A percentile compares a stretch with the other conserved stretches of the same genome.
Conservation (phyloP, 2,797 vertebrate genomes). For the Cynodonichthys magdalenae region DNA sequence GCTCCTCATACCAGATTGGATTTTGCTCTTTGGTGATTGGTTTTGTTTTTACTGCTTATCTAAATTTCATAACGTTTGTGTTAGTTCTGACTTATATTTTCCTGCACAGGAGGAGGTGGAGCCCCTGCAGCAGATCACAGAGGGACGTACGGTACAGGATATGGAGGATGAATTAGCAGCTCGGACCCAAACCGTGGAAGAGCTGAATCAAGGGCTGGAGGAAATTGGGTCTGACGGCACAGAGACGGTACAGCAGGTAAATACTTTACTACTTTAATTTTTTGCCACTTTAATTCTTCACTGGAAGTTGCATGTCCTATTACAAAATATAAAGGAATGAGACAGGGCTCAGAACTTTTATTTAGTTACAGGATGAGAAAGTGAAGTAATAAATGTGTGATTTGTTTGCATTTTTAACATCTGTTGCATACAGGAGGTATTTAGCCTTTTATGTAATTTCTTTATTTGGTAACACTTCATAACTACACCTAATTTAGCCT, state of each 20-base stretch:
- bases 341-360: not conserved
- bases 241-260: constrained; percentile 93
- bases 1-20: constrained; percentile 42
- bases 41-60: not conserved
- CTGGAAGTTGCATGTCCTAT: not conserved
- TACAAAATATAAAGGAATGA: not conserved
- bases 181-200: constrained; percentile 88
- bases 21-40: constrained; percentile 18
- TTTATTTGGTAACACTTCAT: too few relatives aligned
- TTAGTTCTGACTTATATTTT: constrained; percentile 2
- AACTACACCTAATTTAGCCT: too few relatives aligned
- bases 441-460: too few relatives aligned
- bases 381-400: not conserved
- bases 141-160: constrained; percentile 74
- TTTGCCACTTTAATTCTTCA: not conserved
- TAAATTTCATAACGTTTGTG: not conserved
- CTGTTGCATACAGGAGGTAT: too few relatives aligned
- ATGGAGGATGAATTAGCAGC: constrained; percentile 86
- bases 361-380: not conserved
- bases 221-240: constrained; percentile 87
- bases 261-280: not conserved
- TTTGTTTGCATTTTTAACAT: not conserved
- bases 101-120: constrained; percentile 90
- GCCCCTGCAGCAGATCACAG: constrained; percentile 77
- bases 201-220: constrained; percentile 89